phyloP scores from a whole-genome alignment of 2,113 vertebrate genomes.

The Stigmatopora nigra region DNA sequence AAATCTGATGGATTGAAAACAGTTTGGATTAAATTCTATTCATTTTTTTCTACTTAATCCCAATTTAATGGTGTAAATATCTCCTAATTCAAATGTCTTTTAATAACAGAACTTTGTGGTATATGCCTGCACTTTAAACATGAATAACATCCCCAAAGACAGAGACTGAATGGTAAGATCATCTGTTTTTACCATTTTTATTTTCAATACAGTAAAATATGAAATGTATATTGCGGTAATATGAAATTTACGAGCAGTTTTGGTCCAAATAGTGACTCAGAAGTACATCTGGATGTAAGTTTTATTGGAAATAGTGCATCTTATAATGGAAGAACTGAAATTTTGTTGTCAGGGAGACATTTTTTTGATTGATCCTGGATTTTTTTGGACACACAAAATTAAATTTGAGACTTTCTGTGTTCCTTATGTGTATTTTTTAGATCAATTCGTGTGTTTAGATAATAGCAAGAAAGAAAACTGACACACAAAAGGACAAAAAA shows the following conservation, averaged over 20 bases:
- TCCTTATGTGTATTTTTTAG: slow-evolving; percentile 30
- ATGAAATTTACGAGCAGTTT: not conserved
- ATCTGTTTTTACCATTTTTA: not conserved
- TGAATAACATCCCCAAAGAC: not conserved
- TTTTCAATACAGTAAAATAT: not conserved
- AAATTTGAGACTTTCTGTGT: not conserved
- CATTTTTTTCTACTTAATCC: too few relatives aligned
- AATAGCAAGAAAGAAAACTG: slow-evolving; percentile 14
- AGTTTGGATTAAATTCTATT: too few relatives aligned
- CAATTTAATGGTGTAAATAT: too few relatives aligned
- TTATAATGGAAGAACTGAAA: not conserved
- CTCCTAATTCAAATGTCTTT: not conserved
- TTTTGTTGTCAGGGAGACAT: too few relatives aligned
- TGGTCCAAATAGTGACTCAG: not conserved
- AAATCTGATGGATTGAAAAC: slow-evolving; percentile 49
- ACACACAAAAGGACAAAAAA: slow-evolving; percentile 17
- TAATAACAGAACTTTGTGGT: not conserved
- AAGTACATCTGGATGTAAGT: not conserved
- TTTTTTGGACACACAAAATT: not conserved
- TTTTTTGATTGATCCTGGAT: not conserved
- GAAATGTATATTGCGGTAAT: not conserved
- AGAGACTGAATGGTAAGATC: slow-evolving; percentile 25
- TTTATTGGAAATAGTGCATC: not conserved
- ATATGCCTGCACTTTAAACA: not conserved
- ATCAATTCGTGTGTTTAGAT: slow-evolving; percentile 7